Evolutionary conservation across 2,113 vertebrate species (phyloP).

Genomic region (Alces alces): DNA sequence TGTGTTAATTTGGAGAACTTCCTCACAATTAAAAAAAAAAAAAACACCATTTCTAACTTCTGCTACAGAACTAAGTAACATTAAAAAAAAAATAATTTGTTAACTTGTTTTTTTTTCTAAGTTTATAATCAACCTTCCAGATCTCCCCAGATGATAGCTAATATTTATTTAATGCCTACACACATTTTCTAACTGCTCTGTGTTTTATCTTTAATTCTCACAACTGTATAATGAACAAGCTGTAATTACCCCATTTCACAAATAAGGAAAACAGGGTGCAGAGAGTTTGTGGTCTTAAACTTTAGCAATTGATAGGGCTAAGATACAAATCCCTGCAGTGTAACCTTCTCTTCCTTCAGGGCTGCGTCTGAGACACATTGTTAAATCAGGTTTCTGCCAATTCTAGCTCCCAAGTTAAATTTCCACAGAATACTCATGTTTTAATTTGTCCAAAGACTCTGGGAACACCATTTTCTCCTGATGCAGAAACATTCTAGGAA

Average conservation of each 20-base stretch:
- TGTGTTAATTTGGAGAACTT: conserved; percentile 9
- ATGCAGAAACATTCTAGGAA: background rate
- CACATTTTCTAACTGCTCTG: background rate
- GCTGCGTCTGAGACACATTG: background rate
- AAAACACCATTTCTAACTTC: conserved; percentile 5
- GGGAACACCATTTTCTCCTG: background rate
- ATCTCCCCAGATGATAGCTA: background rate
- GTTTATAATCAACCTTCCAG: background rate
- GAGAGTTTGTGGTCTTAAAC: background rate
- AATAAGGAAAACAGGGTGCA: background rate
- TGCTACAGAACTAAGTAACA: conserved; percentile 16
- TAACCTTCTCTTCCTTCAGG: background rate
- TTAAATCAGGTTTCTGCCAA: conserved; percentile 4
- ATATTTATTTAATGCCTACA: background rate
- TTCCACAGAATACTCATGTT: conserved; percentile 9
- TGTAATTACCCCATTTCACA: background rate
- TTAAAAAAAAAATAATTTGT: conserved; percentile 14
- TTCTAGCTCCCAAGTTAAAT: conserved; percentile 4
- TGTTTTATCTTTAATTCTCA: conserved; percentile 24
- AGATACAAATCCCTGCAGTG: background rate
- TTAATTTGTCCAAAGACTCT: conserved; percentile 22
- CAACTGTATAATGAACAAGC: background rate
- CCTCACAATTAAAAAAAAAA: background rate
- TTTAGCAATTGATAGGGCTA: background rate
- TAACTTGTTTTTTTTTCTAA: background rate